Percentiles rank a stretch among this genome's conserved stretches.
Conservation (phyloP, 2,888 invertebrate species). For the Iselma pallidipennis region DNA sequence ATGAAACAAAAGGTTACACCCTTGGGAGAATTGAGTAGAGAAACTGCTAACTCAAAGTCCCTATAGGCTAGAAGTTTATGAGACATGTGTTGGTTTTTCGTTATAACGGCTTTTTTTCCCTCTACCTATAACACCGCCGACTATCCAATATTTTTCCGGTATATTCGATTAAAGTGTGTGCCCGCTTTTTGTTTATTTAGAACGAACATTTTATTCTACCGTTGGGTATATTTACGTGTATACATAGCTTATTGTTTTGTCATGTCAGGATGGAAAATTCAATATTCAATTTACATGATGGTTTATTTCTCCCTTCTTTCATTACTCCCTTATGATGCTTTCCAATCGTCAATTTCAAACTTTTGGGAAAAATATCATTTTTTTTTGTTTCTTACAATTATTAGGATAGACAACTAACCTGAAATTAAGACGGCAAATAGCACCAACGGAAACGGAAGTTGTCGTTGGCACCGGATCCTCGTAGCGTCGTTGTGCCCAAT, state of each 20-base stretch:
- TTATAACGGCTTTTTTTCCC: neutral
- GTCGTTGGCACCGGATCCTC: slow-evolving; percentile 47
- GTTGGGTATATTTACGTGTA: neutral
- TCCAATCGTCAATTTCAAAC: neutral
- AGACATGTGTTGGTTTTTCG: neutral
- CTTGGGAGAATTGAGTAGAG: neutral
- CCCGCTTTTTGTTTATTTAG: neutral
- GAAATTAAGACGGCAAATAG: slow-evolving; percentile 60
- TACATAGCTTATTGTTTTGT: neutral
- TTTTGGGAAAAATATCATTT: neutral
- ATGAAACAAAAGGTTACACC: neutral
- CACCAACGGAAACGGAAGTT: slow-evolving; percentile 52
- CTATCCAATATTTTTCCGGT: neutral
- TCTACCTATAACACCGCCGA: neutral
- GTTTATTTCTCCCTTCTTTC: neutral
- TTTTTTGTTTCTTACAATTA: neutral
- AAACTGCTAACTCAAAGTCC: neutral
- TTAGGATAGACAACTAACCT: slow-evolving; percentile 50
- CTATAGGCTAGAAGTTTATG: neutral
- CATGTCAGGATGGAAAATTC: neutral
- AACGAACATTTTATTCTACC: neutral
- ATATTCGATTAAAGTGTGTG: neutral
- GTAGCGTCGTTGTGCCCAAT: slow-evolving; percentile 65
- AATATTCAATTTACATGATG: slow-evolving; percentile 1
- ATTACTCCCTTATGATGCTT: too few relatives aligned